Base-by-base conservation (phyloP, 2,888 invertebrate species). In the Allolobophora icterica region DNA sequence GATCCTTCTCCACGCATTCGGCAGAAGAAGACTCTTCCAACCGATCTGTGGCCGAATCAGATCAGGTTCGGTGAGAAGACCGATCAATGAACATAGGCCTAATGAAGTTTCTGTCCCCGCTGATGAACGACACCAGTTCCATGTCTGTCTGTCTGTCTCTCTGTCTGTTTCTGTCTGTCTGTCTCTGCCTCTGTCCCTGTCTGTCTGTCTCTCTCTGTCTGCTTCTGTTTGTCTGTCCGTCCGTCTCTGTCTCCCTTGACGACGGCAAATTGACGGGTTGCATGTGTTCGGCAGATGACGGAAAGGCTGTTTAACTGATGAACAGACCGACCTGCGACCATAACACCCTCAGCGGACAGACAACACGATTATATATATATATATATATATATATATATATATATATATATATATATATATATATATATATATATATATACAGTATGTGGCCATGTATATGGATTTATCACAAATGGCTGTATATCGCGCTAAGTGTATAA, bases 241-340 rank as follows among this genome's bases (percentile, higher is more conserved):
- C 71, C n/a, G n/a, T 71, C n/a, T 71, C 71, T 71, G 30, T 8
- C 3, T 71, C 71, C 71, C 71, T 11, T 71, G 71, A 8, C 71
- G 71, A n/a, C 71, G n/a, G 71, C 71, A 71, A 71, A 71, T 71
- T 71, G 71, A 71, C 30, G 71, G 71, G 71, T 71, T 71, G 71
- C 71, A 71, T 71, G 71, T 71, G 71, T 71, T 71, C 30, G 5
- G 13, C 13, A 30, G 71, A 71, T 71, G 71, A 71, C 71, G 71
- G 13, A 71, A 30, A n/a, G 71, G n/a, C 71, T 71, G 71, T n/a
- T n/a, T 71, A n/a, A 71, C 71, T 71, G 71, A 71, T n/a, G n/a
- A 71, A 71, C n/a, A n/a, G n/a, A 71, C n/a, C 8, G 71, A 71
- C 71, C 71, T 30, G 11, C 71, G 71, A 71, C 71, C 71, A 71